Evolutionary conservation across 2,888 invertebrate genomes (phyloP).

Genomic region (Micoletzkya japonica): DNA sequence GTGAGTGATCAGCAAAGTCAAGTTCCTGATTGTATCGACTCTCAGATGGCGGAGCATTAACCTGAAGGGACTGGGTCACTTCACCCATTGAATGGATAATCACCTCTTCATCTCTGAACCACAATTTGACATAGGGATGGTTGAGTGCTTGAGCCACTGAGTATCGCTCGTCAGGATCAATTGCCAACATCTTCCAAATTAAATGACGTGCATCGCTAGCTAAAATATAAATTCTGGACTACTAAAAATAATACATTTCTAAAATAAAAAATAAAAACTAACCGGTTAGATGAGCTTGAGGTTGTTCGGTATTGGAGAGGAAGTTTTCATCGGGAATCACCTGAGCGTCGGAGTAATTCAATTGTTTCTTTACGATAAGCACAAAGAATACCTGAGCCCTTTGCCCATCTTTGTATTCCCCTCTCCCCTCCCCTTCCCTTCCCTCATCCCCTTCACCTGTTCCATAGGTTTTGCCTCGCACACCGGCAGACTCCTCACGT

Average conservation of each 20-base stretch:
- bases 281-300: constrained; percentile 45
- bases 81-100: constrained; percentile 66
- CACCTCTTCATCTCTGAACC: constrained; percentile 98
- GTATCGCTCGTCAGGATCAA: constrained; percentile 96
- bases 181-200: constrained; percentile 93
- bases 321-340: constrained; percentile 40
- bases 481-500: constrained; percentile 37
- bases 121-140: constrained; percentile 98
- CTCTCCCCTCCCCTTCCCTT: too few relatives aligned
- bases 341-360: too few relatives aligned
- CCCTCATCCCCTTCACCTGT: too few relatives aligned
- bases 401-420: too few relatives aligned
- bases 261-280: background rate
- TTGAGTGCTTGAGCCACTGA: constrained; percentile 93
- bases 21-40: constrained; percentile 93
- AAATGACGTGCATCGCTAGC: constrained; percentile 92
- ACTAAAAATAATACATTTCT: background rate
- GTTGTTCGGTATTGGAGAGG: constrained; percentile 41
- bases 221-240: constrained; percentile 55
- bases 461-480: constrained; percentile 27
- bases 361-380: too few relatives aligned
- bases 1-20: constrained; percentile 96
- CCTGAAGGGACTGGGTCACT: too few relatives aligned
- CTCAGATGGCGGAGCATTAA: constrained; percentile 95
- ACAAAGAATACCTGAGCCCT: too few relatives aligned